A percentile compares a stretch with the other conserved stretches of the same genome.
These are phyloP conservation scores for Tetranychus piercei DNA, from an alignment of 2,888 invertebrate genomes.

Conservation along the genomic window DNA sequence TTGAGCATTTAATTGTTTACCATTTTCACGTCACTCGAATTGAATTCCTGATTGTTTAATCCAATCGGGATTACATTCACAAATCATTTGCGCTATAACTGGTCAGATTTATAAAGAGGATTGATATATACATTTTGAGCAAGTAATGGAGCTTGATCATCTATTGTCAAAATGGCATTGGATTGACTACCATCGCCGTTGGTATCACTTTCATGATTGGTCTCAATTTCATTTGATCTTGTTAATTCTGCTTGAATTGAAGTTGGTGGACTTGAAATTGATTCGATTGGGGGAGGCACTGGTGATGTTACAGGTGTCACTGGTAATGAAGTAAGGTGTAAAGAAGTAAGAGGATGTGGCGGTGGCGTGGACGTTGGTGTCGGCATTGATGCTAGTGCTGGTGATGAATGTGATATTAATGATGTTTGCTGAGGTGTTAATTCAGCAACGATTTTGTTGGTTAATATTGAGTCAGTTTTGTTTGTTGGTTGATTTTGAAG, in stretches of 20 bases:
- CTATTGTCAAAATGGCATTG: neutral
- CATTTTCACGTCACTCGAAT: no score
- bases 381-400: constrained; percentile 5
- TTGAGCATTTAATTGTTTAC: no score
- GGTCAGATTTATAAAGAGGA: constrained; percentile 1
- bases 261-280: neutral
- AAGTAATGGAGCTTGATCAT: neutral
- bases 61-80: no score
- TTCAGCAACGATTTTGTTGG: neutral
- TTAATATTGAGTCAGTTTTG: neutral
- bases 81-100: neutral
- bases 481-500: neutral
- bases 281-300: neutral
- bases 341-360: no score
- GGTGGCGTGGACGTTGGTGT: no score
- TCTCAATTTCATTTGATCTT: neutral
- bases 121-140: constrained; percentile 17
- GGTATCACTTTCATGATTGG: neutral
- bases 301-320: neutral
- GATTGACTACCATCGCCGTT: neutral
- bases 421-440: neutral
- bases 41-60: neutral
- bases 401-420: constrained; percentile 3
- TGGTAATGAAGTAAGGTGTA: no score
- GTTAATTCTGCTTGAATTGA: neutral